Percentiles rank a stretch among this genome's conserved stretches.
These are phyloP conservation scores for Perdita meconis DNA, from an alignment of 2,888 invertebrate species.

Conservation along the genomic window DNA sequence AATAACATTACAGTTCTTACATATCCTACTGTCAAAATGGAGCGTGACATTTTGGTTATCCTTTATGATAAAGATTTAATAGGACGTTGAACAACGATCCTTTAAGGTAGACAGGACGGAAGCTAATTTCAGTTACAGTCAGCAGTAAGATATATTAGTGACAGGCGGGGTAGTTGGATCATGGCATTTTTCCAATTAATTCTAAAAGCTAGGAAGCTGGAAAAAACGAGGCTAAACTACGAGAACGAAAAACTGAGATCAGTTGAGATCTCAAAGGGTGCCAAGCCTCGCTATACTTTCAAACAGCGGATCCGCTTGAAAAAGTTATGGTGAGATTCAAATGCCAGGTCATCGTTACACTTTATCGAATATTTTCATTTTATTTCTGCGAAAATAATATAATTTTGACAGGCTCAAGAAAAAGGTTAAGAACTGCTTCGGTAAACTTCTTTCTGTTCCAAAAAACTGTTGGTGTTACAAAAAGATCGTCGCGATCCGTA, in stretches of 20 bases:
- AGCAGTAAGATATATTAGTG: slow-evolving; percentile 24
- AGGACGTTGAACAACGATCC: background rate
- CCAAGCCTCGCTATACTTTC: slow-evolving; percentile 84
- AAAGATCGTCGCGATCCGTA: slow-evolving; percentile 83
- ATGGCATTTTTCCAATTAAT: slow-evolving; percentile 87
- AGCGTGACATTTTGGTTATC: background rate
- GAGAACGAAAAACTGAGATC: slow-evolving; percentile 87
- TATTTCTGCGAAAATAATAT: background rate
- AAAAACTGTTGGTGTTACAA: slow-evolving; percentile 80
- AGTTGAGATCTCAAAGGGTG: slow-evolving; percentile 84
- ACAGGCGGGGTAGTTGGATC: background rate
- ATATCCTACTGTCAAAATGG: background rate
- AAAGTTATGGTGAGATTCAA: slow-evolving; percentile 71
- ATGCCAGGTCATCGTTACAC: background rate
- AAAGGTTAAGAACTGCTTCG: slow-evolving; percentile 82
- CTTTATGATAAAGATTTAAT: background rate
- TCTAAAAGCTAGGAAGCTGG: slow-evolving; percentile 86
- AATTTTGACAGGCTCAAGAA: slow-evolving; percentile 82
- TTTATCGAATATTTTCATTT: background rate
- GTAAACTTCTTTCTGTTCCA: slow-evolving; percentile 73
- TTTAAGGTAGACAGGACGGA: background rate
- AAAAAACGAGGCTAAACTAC: slow-evolving; percentile 85
- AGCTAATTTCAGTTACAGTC: slow-evolving; percentile 15
- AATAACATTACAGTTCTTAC: background rate
- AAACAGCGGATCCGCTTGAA: slow-evolving; percentile 85